Evolutionary conservation across 2,888 invertebrate genomes (phyloP).

Genomic region (Anthrax anthrax): DNA sequence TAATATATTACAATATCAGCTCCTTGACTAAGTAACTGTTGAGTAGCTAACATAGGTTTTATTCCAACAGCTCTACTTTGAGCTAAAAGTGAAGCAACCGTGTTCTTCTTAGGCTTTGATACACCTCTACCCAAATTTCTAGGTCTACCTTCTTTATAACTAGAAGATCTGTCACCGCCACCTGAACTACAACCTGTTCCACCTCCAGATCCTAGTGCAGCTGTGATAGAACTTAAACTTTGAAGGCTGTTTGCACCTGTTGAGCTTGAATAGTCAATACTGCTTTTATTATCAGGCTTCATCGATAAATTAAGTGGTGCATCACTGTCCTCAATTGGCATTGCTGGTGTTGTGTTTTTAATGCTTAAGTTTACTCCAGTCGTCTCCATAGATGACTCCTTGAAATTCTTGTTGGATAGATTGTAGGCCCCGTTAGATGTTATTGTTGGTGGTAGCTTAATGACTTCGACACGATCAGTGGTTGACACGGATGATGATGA

Average conservation of each 20-base stretch:
- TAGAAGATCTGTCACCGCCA: conserved; percentile 17
- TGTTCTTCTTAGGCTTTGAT: conserved; percentile 84
- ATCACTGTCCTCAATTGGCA: conserved; percentile 46
- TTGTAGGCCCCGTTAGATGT: conserved; percentile 39
- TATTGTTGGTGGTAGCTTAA: conserved; percentile 59
- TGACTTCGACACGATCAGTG: conserved; percentile 64
- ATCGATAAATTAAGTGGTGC: conserved; percentile 71
- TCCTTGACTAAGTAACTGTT: conserved; percentile 40
- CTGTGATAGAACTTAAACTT: conserved; percentile 33
- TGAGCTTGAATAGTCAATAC: conserved; percentile 8
- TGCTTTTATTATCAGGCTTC: conserved; percentile 42
- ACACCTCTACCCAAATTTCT: conserved; percentile 75
- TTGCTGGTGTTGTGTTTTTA: conserved; percentile 25
- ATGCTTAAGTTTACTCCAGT: conserved; percentile 30
- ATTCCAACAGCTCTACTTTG: conserved; percentile 73
- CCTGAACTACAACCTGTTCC: conserved; percentile 19
- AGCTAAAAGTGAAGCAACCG: conserved; percentile 73
- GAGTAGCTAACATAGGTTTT: conserved; percentile 62
- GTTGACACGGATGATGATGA: conserved; percentile 7
- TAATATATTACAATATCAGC: conserved; percentile 35
- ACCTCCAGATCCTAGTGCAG: conserved; percentile 27
- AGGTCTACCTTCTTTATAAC: conserved; percentile 59
- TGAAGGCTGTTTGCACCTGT: conserved; percentile 28
- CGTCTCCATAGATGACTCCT: conserved; percentile 23
- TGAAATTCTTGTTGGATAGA: conserved; percentile 31